phyloP scores from a whole-genome alignment of 2,888 invertebrate species.

The Ctena decussata region DNA sequence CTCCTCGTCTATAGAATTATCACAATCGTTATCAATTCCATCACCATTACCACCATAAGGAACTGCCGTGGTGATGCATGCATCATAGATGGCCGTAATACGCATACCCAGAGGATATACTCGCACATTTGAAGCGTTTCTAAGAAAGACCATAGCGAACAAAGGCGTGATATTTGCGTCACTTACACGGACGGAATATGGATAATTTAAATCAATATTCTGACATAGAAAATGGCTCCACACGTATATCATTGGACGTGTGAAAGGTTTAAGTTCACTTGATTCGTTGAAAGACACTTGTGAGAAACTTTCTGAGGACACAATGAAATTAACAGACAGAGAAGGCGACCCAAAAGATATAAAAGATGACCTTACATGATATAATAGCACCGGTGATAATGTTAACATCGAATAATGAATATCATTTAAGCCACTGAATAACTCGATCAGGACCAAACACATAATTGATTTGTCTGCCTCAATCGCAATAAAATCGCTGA shows the following conservation, averaged over 20 bases:
- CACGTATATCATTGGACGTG: constrained; percentile 48
- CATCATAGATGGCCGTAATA: constrained; percentile 66
- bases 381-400: constrained; percentile 49
- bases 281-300: constrained; percentile 46
- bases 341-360: background rate
- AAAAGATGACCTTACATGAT: constrained; percentile 30
- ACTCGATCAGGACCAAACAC: constrained; percentile 35
- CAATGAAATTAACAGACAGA: constrained; percentile 32
- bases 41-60: constrained; percentile 68
- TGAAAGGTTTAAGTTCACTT: constrained; percentile 31
- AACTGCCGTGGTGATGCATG: constrained; percentile 57
- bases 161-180: constrained; percentile 45
- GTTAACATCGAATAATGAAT: constrained; percentile 37
- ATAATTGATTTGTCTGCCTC: constrained; percentile 49
- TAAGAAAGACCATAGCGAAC: constrained; percentile 28
- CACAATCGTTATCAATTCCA: constrained; percentile 77
- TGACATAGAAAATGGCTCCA: constrained; percentile 56
- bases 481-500: constrained; percentile 48
- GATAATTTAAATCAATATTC: constrained; percentile 20
- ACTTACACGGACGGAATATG: constrained; percentile 34
- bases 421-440: constrained; percentile 18
- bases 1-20: constrained; percentile 72
- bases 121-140: constrained; percentile 52
- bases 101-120: constrained; percentile 71
- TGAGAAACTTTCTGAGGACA: constrained; percentile 24